Percentiles rank a stretch among this genome's conserved stretches.
Conservation (phyloP, 2,888 invertebrate species). For the Polietes domitor region DNA sequence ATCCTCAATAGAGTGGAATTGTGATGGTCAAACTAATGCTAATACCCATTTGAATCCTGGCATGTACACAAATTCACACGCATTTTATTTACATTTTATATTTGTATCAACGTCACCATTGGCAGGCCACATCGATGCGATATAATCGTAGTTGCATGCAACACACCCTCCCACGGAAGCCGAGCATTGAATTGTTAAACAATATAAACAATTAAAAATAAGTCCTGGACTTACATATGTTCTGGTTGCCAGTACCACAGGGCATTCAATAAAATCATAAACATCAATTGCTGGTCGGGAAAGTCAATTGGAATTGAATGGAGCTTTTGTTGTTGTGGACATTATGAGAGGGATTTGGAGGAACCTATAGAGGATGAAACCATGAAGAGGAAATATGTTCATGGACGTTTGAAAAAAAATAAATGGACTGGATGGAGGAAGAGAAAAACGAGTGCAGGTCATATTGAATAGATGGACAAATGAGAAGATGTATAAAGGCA, state of each 20-base stretch:
- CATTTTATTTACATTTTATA: conserved; percentile 9
- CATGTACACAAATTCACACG: conserved; percentile 21
- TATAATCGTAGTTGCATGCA: conserved; percentile 5
- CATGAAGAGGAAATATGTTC: too few species aligned
- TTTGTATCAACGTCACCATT: background rate
- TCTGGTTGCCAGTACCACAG: background rate
- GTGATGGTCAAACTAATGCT: background rate
- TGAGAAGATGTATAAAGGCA: too few species aligned
- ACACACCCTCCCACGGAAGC: background rate
- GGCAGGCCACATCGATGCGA: too few species aligned
- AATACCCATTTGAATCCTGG: background rate
- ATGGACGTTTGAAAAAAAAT: too few species aligned
- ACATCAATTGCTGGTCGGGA: background rate
- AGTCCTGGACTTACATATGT: background rate
- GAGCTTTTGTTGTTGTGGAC: too few species aligned
- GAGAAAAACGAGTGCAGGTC: too few species aligned
- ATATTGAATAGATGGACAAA: too few species aligned
- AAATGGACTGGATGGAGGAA: too few species aligned
- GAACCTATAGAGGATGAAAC: too few species aligned
- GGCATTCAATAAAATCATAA: background rate
- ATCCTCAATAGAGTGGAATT: background rate
- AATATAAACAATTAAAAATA: conserved; percentile 5
- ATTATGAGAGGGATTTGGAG: background rate
- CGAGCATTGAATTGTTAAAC: background rate
- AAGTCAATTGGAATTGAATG: background rate